Percentiles rank a stretch among this genome's conserved stretches.
phyloP scores from a whole-genome alignment of 2,797 vertebrate genomes.

The Myotis vivesi region DNA sequence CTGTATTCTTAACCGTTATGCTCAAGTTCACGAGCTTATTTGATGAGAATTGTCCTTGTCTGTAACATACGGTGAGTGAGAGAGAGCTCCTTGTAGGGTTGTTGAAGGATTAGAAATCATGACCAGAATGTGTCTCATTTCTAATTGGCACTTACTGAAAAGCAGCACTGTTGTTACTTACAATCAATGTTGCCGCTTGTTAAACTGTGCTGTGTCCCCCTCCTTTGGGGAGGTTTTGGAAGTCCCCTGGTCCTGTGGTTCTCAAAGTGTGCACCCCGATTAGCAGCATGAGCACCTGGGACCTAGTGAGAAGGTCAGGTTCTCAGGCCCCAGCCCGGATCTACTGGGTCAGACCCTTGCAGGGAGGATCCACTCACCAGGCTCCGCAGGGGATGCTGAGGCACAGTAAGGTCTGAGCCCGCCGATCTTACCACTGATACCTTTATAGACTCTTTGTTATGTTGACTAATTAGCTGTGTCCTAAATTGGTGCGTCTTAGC shows the following conservation, averaged over 20 bases:
- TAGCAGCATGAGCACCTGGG: neutral
- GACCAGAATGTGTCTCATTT: neutral
- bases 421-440: neutral
- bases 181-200: neutral
- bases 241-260: neutral
- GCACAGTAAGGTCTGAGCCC: neutral
- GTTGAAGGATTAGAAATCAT: neutral
- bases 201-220: neutral
- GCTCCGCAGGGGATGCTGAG: neutral
- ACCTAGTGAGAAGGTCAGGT: neutral
- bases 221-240: neutral
- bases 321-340: neutral
- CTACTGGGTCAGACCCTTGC: neutral
- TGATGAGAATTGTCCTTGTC: neutral
- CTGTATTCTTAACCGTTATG: neutral
- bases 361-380: neutral
- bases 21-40: neutral
- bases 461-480: neutral
- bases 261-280: rapidly evolving
- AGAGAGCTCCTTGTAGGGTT: neutral
- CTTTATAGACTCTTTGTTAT: neutral
- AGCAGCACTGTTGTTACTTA: neutral
- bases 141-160: neutral
- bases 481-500: neutral
- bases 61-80: neutral